Evolutionary conservation across 2,113 vertebrate species (phyloP).

Genomic region (Hydropotes inermis): DNA sequence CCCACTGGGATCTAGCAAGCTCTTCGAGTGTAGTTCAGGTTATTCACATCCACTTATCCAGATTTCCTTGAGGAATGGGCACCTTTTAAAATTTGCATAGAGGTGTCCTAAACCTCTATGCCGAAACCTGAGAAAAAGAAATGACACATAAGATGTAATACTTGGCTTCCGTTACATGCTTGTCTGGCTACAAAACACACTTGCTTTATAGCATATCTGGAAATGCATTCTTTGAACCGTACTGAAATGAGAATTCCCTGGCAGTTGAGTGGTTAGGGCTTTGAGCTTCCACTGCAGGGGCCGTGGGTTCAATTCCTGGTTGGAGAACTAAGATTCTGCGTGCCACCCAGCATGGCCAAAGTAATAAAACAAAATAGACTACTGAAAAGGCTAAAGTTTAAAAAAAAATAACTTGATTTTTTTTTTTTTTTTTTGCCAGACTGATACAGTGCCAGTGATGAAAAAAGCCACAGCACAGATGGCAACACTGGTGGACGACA

Average conservation of each 20-base stretch:
- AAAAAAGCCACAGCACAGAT: too few relatives aligned
- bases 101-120: not conserved
- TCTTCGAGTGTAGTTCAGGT: not conserved
- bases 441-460: not conserved
- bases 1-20: not conserved
- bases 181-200: not conserved
- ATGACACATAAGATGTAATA: not conserved
- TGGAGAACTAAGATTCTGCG: not conserved
- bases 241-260: not conserved
- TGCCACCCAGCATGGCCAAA: not conserved
- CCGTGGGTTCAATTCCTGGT: not conserved
- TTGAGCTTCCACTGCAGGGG: not conserved
- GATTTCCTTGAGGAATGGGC: not conserved
- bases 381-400: not conserved
- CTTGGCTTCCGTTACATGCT: not conserved
- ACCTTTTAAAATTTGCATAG: not conserved
- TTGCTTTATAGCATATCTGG: not conserved
- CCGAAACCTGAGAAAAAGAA: not conserved
- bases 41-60: not conserved
- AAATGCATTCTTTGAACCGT: not conserved
- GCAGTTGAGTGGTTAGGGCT: not conserved
- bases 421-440: not conserved
- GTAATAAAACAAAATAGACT: not conserved
- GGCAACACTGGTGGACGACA: fast-evolving
- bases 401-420: not conserved